Evolutionary conservation across 1,140 invertebrate species (phyloP).

Genomic region (Lepidotrigona ventralis): DNA sequence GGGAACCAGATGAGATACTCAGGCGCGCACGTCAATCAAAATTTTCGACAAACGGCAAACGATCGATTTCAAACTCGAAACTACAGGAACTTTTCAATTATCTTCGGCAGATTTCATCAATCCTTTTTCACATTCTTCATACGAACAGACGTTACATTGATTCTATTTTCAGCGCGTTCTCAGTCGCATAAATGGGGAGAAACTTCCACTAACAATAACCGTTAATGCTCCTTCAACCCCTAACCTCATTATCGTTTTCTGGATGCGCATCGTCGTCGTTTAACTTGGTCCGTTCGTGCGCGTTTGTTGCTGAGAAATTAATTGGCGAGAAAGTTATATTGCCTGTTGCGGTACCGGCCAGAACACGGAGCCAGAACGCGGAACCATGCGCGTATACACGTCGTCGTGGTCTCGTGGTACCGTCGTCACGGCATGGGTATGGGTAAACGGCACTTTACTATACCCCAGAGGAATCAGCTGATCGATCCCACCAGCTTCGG

Average conservation of each 20-base stretch:
- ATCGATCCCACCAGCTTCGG: constrained; percentile 58
- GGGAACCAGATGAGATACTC: background rate
- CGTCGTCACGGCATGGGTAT: background rate
- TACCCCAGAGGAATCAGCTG: constrained; percentile 60
- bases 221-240: background rate
- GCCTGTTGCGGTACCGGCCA: constrained; percentile 32
- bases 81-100: background rate
- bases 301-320: constrained; percentile 65
- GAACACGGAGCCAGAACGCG: background rate
- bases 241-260: constrained; percentile 50
- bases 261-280: constrained; percentile 36
- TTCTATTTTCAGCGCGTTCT: background rate
- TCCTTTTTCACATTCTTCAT: background rate
- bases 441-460: constrained; percentile 58
- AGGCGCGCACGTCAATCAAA: background rate
- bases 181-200: too few species aligned
- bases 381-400: background rate
- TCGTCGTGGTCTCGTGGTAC: background rate
- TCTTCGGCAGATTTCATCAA: background rate
- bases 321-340: constrained; percentile 67
- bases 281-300: constrained; percentile 57
- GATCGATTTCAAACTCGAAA: background rate
- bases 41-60: background rate
- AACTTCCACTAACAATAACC: too few species aligned
- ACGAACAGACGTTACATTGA: background rate